Evolutionary conservation across 2,797 vertebrate genomes (phyloP).

Genomic region (Sandelia bainsii): DNA sequence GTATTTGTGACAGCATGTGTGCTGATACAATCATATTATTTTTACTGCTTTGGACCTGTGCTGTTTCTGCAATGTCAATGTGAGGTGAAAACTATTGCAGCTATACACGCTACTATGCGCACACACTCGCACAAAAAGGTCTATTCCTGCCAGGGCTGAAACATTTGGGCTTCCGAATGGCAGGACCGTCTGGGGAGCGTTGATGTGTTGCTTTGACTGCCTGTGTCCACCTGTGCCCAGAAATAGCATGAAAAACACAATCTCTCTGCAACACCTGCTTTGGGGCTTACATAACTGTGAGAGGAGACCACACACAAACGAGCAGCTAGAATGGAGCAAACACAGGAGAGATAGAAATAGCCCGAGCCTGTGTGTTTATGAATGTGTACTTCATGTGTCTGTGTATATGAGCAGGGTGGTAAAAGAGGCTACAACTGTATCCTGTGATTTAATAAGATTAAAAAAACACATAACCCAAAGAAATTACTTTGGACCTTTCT

Average conservation of each 20-base stretch:
- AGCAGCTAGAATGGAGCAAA: conserved; percentile 3
- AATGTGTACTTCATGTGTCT: neutral
- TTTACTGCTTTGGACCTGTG: conserved; percentile 1
- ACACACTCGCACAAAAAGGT: neutral
- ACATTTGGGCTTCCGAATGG: conserved; percentile 52
- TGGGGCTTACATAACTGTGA: conserved; percentile 42
- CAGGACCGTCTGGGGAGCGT: conserved; percentile 36
- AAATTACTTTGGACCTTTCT: neutral
- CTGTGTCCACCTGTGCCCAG: conserved; percentile 68
- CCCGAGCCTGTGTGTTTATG: conserved; percentile 2
- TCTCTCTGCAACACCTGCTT: conserved; percentile 72
- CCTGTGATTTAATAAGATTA: neutral
- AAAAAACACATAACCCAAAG: neutral
- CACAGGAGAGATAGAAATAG: conserved; percentile 29
- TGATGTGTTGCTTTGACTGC: conserved; percentile 66
- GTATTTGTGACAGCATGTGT: conserved; percentile 14
- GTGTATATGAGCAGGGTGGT: neutral
- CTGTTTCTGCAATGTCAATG: conserved; percentile 33
- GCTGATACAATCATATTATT: conserved; percentile 41
- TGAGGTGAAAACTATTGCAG: conserved; percentile 11
- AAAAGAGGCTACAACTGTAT: neutral
- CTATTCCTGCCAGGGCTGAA: conserved; percentile 35
- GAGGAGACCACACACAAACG: conserved; percentile 38
- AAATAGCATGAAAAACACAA: conserved; percentile 67
- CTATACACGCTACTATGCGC: neutral